These are phyloP conservation scores for Candoia aspera DNA, from an alignment of 2,113 vertebrate genomes.

Conservation along the genomic window DNA sequence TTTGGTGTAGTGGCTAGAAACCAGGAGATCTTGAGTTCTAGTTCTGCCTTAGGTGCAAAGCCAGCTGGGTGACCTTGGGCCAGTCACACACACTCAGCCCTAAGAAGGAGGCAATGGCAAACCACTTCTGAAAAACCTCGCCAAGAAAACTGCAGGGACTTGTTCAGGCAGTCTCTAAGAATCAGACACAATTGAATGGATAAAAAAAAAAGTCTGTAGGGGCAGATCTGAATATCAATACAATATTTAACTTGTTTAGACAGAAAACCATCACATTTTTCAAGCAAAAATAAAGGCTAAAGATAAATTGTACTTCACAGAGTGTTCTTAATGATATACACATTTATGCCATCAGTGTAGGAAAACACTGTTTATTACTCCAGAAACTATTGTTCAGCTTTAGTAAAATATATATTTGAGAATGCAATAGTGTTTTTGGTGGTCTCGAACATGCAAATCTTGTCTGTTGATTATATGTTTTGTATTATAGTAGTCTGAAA, in stretches of 20 bases:
- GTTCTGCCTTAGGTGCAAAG: too few relatives aligned
- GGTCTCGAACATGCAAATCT: conserved; percentile 50
- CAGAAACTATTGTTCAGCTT: conserved; percentile 46
- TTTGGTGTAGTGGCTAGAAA: background rate
- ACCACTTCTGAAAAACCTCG: too few relatives aligned
- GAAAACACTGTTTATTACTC: conserved; percentile 43
- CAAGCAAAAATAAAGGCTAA: conserved; percentile 50
- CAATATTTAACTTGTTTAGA: conserved; percentile 55
- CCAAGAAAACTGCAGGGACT: too few relatives aligned
- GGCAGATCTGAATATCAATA: conserved; percentile 47
- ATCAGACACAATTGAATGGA: too few relatives aligned
- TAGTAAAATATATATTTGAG: background rate
- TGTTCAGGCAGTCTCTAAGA: too few relatives aligned
- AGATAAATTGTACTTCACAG: conserved; percentile 48
- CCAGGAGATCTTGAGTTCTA: too few relatives aligned
- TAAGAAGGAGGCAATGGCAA: too few relatives aligned
- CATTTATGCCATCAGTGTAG: conserved; percentile 49
- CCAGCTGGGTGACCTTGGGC: too few relatives aligned
- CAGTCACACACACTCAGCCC: too few relatives aligned
- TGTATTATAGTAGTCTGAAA: conserved; percentile 34
- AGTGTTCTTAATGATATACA: conserved; percentile 36
- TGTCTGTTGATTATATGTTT: conserved; percentile 40
- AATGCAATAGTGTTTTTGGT: conserved; percentile 35
- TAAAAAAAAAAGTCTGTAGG: conserved; percentile 45
- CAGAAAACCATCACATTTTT: conserved; percentile 62